A percentile compares a stretch with the other conserved stretches of the same genome.
phyloP scores from a whole-genome alignment of 1,140 invertebrate genomes.

The Drosophila pruinosa region DNA sequence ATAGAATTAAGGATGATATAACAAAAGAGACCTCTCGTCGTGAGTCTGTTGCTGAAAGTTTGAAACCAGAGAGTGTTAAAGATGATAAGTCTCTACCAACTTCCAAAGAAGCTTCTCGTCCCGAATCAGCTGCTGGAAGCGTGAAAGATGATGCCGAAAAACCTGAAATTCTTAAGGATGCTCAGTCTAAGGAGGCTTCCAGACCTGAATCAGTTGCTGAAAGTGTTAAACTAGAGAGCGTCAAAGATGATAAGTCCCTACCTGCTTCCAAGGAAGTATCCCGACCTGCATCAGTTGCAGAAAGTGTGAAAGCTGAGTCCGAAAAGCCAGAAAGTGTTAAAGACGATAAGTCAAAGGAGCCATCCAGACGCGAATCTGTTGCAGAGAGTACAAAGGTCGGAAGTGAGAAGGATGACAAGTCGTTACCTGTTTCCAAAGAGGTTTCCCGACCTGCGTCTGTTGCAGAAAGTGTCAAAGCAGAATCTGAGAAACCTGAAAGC shows the following conservation, averaged over 20 bases:
- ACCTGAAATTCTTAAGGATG: conserved; percentile 17
- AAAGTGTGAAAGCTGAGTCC: conserved; percentile 13
- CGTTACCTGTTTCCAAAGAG: conserved; percentile 19
- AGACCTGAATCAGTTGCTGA: conserved; percentile 35
- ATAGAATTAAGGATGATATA: conserved; percentile 1
- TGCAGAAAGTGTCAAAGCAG: conserved; percentile 21
- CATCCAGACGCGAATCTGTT: conserved; percentile 18
- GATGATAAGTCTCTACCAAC: conserved; percentile 15
- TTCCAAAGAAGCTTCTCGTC: conserved; percentile 37
- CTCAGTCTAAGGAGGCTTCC: conserved; percentile 36
- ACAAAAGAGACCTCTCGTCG: conserved; percentile 14
- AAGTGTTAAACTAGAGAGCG: neutral
- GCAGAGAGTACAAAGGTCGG: conserved; percentile 9
- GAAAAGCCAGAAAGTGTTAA: conserved; percentile 15
- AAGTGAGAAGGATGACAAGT: conserved; percentile 10
- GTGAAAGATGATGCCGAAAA: conserved; percentile 27
- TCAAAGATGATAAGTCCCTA: conserved; percentile 38
- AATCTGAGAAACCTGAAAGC: conserved; percentile 1
- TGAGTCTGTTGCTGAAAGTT: conserved; percentile 29
- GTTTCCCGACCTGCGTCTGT: conserved; percentile 29
- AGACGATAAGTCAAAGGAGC: conserved; percentile 8
- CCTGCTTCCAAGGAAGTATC: conserved; percentile 29
- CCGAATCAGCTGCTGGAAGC: conserved; percentile 35
- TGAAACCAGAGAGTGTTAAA: conserved; percentile 29
- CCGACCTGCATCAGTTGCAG: conserved; percentile 23